Percentiles rank a stretch among this genome's conserved stretches.
These are phyloP conservation scores for Zaprionus obscuricornis DNA, from an alignment of 2,888 invertebrate genomes.

Conservation along the genomic window DNA sequence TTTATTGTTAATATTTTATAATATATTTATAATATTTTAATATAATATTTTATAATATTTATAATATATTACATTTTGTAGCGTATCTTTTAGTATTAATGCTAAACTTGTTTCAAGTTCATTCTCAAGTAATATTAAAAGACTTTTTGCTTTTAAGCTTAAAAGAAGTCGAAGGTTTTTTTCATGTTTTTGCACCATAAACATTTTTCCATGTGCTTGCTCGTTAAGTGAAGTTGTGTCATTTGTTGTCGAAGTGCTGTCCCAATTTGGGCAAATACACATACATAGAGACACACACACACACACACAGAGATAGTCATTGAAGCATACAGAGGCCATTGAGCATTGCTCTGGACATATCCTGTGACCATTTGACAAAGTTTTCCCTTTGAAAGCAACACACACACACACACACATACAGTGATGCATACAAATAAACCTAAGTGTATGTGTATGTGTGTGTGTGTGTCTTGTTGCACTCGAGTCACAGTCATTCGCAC, in stretches of 20 bases:
- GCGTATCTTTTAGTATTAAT: no score
- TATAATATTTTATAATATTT: no score
- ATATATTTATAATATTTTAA: no score
- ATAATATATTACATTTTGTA: no score
- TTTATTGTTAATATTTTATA: no score
- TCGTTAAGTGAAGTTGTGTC: constrained; percentile 36
- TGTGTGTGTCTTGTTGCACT: constrained; percentile 13
- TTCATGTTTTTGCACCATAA: neutral
- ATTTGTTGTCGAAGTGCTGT: constrained; percentile 55
- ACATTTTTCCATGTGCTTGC: neutral
- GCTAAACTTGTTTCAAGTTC: neutral
- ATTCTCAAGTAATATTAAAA: neutral
- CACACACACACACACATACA: constrained; percentile 8
- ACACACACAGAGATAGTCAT: no score
- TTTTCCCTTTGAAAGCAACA: constrained; percentile 39
- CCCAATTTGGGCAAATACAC: constrained; percentile 49
- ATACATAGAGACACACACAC: no score
- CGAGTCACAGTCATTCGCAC: constrained; percentile 49
- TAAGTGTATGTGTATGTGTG: neutral
- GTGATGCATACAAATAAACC: constrained; percentile 11
- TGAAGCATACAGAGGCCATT: no score
- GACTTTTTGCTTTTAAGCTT: neutral
- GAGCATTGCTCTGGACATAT: constrained; percentile 44
- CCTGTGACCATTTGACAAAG: constrained; percentile 47
- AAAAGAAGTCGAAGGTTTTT: no score